Evolutionary conservation across 2,113 vertebrate species (phyloP).

Genomic region (Onychostruthus taczanowskii): DNA sequence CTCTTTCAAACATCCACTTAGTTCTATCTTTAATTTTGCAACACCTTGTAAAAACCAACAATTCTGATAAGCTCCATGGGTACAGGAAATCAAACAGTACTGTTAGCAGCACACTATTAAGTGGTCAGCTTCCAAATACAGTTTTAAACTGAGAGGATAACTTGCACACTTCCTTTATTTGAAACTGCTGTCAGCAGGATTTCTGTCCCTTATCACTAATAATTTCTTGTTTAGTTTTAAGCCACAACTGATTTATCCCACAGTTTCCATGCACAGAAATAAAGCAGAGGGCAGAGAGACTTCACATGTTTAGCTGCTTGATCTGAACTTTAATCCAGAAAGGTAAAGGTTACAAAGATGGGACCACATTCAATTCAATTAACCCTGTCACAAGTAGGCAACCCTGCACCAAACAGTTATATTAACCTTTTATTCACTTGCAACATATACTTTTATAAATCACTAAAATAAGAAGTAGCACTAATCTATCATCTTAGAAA

Average conservation of each 20-base stretch:
- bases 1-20: neutral
- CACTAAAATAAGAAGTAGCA: neutral
- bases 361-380: neutral
- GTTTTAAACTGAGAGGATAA: neutral
- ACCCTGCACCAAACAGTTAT: neutral
- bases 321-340: neutral
- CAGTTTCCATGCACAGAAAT: neutral
- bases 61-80: neutral
- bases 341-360: neutral
- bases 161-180: slow-evolving; percentile 22
- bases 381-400: neutral
- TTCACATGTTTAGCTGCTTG: neutral
- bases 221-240: slow-evolving; percentile 30
- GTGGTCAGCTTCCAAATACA: neutral
- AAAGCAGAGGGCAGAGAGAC: neutral
- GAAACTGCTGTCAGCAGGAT: slow-evolving; percentile 3
- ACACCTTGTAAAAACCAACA: neutral
- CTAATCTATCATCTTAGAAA: neutral
- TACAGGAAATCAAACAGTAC: slow-evolving; percentile 37
- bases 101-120: neutral
- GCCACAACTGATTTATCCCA: neutral
- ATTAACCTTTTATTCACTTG: neutral
- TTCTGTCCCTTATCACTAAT: slow-evolving; percentile 15
- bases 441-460: neutral
- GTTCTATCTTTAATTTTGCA: slow-evolving; percentile 1